phyloP scores from a whole-genome alignment of 2,888 invertebrate genomes.

The Alsophila aescularia region DNA sequence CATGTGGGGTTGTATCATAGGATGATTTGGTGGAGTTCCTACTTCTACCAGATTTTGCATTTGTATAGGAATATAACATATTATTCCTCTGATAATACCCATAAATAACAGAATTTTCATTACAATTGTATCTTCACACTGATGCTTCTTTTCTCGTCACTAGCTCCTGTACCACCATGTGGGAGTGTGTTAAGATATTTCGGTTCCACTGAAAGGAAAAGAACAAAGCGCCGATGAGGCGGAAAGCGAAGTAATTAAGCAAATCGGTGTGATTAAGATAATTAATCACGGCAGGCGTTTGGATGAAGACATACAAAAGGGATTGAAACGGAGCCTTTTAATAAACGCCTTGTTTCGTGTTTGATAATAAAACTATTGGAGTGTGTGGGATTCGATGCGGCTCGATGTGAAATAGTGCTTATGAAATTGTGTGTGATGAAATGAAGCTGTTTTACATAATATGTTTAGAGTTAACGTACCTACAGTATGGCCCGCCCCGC shows the following conservation, averaged over 20 bases:
- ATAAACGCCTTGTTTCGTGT: no score
- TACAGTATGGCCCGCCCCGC: no score
- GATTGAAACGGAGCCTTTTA: slow-evolving; percentile 24
- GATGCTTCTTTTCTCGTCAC: not conserved
- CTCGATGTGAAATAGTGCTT: not conserved
- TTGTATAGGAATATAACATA: no score
- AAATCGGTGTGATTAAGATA: slow-evolving; percentile 60
- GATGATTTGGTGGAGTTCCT: no score
- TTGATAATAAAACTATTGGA: not conserved
- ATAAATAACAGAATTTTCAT: no score
- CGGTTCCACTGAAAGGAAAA: slow-evolving; percentile 53
- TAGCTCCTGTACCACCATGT: slow-evolving; percentile 37
- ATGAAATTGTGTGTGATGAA: not conserved
- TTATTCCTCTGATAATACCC: no score
- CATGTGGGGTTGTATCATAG: no score
- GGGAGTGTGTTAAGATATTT: slow-evolving; percentile 53
- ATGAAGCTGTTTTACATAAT: no score
- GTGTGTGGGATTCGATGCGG: slow-evolving; percentile 25
- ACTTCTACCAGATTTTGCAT: no score
- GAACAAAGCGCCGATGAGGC: slow-evolving; percentile 56
- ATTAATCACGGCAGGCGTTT: slow-evolving; percentile 50
- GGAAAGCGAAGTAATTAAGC: slow-evolving; percentile 61
- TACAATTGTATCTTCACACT: not conserved
- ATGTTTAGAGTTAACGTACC: no score
- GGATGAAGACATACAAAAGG: slow-evolving; percentile 35